Evolutionary conservation across 2,888 invertebrate genomes (phyloP), one percentile per base, ranked within the genome.

Genomic region (Lasius fuliginosus): DNA sequence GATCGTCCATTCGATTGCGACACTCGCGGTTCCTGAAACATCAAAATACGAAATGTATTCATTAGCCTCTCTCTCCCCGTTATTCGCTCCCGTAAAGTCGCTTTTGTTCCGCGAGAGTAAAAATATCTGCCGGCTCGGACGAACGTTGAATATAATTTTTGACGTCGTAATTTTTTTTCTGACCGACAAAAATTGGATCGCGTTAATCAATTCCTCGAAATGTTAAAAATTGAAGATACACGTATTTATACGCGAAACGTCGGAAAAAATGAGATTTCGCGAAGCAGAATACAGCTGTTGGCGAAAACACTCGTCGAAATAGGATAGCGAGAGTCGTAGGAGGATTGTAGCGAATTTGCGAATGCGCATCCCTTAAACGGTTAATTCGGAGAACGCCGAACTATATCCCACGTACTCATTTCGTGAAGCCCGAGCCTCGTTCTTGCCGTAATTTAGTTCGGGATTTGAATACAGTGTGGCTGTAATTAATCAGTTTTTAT

Each of bases 1-100:
- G 46, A 49, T 74, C 75, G 82, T 83, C 88, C 85, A 84, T 11
- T 76, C 68, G 42, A 83, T 27, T 23, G 74, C 42, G 11, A 23
- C 68, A 58, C 49, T 87, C 5, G 82, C 58, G 23, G 84, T 82
- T 68, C 88, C 90, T 91, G 88, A 15, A 89, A 90, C 42, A 40
- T 33, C 12, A 64, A 60, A 60, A 71, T 12, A 46, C 60, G 9
- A 60, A 30, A 8, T 30, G 8, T 8, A 53, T 69, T 53, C 49
- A 15, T 74, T 73, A 23, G 1, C 15, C 58, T 42, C 42, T 9
- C 9, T 42, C 36, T n/a, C 15, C 1, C 3, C 23, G 12, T 71
- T 30, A 33, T 56, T 77, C n/a, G 23, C 27, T 42, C 4, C 12
- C n/a, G 15, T 5, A 30, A 46, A 56, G 18, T 67, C 49, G 12